Evolutionary conservation across 2,797 vertebrate genomes (phyloP), one percentile per base, ranked within the genome.

Genomic region (Crenuchus spilurus): DNA sequence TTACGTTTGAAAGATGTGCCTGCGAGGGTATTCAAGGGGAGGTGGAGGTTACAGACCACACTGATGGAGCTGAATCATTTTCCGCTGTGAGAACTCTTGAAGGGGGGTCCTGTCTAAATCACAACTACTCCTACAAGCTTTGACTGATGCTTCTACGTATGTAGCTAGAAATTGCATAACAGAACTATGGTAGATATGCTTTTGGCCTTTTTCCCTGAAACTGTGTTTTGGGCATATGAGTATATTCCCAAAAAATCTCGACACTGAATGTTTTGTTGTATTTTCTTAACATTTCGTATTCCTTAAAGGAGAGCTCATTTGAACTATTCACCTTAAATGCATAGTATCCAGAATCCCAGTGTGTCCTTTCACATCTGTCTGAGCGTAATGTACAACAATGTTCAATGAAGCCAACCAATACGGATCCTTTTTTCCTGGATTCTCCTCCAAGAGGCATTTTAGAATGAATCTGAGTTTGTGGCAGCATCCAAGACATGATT

Each of bases 1-100:
- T 78, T 80, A 37, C 62, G 52, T 75, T 82, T 79, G 60, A 83
- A 67, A 72, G 71, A 55, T 66, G 18, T 35, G 54, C 62, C 69
- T 72, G 35, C 60, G 57, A 72, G 16, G 52, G 39, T 52, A 78
- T 70, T 77, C 60, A 65, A 72, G 28, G 31, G 46, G 69, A 80
- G 62, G 55, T 62, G 4, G 61, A 28, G 75, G 67, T 79, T 63
- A 14, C 16, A 69, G 71, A 75, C 60, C 54, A 68, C 54, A 74
- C 68, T 48, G 68, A 62, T 37, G 30, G 57, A 42, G 60, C 48
- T 54, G 30, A 49, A 48, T 60, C 30, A 61, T 63, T 28, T 63
- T 63, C 37, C 39, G 30, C 13, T 44, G 33, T 44, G 57, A 72
- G 26, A 57, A 37, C 28, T 44, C 13, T 22, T 4, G 8, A 35